Conservation (phyloP, 2,797 vertebrate species). For the Pelodytes ibericus region DNA sequence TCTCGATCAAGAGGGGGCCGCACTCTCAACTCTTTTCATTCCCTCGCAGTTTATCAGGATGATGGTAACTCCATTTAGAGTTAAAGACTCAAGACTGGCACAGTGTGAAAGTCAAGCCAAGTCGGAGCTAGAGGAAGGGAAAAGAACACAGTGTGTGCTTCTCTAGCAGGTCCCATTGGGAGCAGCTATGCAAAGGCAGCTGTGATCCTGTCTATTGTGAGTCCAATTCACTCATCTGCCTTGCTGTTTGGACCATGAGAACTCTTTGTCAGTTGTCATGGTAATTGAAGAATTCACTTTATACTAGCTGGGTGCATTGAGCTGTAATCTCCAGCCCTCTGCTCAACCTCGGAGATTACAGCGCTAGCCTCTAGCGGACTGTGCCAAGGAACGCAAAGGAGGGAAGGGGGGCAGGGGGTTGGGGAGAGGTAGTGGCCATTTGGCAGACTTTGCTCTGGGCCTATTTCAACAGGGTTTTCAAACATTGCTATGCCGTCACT, state of each 20-base stretch:
- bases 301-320: slow-evolving; percentile 9
- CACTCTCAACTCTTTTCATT: not conserved
- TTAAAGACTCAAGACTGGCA: not conserved
- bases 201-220: slow-evolving; percentile 31
- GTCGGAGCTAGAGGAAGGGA: not conserved
- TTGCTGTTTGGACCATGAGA: slow-evolving; percentile 16
- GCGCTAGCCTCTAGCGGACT: not conserved
- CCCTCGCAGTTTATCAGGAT: not conserved
- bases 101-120: not conserved
- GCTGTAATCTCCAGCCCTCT: not conserved
- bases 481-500: not conserved
- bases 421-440: not conserved
- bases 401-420: too few species aligned
- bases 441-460: not conserved
- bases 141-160: slow-evolving; percentile 26
- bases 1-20: not conserved
- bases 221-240: slow-evolving; percentile 43
- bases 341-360: not conserved
- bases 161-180: slow-evolving; percentile 26
- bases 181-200: slow-evolving; percentile 28
- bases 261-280: slow-evolving; percentile 49
- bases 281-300: slow-evolving; percentile 33
- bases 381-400: not conserved
- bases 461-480: not conserved
- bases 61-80: not conserved